phyloP scores from a whole-genome alignment of 2,113 vertebrate species.

The Vimba vimba region DNA sequence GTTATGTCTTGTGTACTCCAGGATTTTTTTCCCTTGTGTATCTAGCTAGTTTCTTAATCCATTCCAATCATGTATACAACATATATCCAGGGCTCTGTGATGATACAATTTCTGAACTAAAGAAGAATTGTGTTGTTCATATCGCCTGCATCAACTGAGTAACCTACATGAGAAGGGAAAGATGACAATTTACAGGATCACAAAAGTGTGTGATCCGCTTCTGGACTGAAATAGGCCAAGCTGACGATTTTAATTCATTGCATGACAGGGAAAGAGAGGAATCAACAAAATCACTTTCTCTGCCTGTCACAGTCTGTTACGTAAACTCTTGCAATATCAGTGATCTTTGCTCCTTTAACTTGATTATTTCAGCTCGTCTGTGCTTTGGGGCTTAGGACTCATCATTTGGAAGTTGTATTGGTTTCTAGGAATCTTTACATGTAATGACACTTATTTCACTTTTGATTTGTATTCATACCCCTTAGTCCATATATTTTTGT shows the following conservation, averaged over 20 bases:
- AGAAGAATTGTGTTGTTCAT: not conserved
- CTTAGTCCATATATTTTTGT: not conserved
- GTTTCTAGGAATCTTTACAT: not conserved
- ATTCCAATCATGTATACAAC: not conserved
- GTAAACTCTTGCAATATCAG: not conserved
- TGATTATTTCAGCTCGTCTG: conserved; percentile 18
- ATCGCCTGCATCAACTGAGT: not conserved
- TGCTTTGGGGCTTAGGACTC: not conserved
- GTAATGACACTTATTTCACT: not conserved
- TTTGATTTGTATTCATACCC: not conserved
- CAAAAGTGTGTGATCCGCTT: not conserved
- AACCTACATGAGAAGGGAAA: conserved; percentile 21
- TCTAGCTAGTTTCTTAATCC: not conserved
- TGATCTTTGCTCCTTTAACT: conserved; percentile 26
- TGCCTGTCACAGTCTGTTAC: not conserved
- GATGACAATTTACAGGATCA: conserved; percentile 20
- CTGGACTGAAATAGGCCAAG: not conserved
- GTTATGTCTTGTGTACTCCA: not conserved
- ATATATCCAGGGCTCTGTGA: not conserved
- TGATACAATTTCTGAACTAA: not conserved
- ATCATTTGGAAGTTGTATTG: not conserved
- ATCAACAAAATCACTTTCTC: conserved; percentile 26
- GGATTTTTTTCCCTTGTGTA: not conserved
- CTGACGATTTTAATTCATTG: conserved; percentile 13
- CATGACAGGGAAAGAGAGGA: conserved; percentile 1